phyloP scores from a whole-genome alignment of 2,888 invertebrate species.

The Chymomyza fuscimana region DNA sequence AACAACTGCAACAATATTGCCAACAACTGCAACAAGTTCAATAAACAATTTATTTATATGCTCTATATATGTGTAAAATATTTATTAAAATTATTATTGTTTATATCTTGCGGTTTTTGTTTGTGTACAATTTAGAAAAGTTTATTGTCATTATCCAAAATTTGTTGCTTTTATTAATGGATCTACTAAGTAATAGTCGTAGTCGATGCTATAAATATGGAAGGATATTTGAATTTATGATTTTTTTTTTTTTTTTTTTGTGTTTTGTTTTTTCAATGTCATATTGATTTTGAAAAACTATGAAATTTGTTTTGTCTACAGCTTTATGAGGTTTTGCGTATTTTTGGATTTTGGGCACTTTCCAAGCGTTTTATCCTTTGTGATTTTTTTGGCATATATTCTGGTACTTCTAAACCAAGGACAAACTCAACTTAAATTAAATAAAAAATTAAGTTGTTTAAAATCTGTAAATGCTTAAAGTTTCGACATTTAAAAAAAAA shows the following conservation, averaged over 20 bases:
- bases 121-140: neutral
- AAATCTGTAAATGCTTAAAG: too few relatives aligned
- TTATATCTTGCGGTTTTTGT: neutral
- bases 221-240: neutral
- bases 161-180: neutral
- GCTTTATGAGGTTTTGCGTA: too few relatives aligned
- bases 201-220: neutral
- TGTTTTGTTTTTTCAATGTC: neutral
- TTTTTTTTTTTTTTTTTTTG: neutral
- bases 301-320: too few relatives aligned
- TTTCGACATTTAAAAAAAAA: too few relatives aligned
- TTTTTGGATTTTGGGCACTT: too few relatives aligned
- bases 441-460: too few relatives aligned
- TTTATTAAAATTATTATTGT: neutral
- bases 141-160: neutral
- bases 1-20: slow-evolving; percentile 1
- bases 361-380: too few relatives aligned
- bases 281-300: too few relatives aligned
- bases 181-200: neutral
- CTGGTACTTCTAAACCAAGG: too few relatives aligned
- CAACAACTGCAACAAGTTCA: neutral
- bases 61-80: neutral
- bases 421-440: too few relatives aligned
- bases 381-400: too few relatives aligned
- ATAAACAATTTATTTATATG: slow-evolving; percentile 4